Percentiles rank a stretch among this genome's conserved stretches.
phyloP scores from a whole-genome alignment of 2,797 vertebrate species.

The Buphagus erythrorhynchus region DNA sequence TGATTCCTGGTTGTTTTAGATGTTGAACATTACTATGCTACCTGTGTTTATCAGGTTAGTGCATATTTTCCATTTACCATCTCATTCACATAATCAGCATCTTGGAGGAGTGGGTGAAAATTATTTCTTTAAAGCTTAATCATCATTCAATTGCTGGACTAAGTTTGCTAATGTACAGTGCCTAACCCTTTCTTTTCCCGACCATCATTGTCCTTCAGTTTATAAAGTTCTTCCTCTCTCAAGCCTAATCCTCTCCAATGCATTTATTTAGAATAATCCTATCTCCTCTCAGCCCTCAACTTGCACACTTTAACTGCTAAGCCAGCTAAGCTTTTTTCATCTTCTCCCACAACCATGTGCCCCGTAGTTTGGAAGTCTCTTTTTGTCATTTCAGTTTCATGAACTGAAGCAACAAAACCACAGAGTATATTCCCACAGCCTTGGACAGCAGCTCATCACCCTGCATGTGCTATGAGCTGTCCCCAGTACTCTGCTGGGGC shows the following conservation, averaged over 20 bases:
- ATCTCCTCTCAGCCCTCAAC: conserved; percentile 5
- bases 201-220: not conserved
- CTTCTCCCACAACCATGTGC: not conserved
- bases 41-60: not conserved
- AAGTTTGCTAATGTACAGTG: not conserved
- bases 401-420: not conserved
- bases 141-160: not conserved
- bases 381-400: not conserved
- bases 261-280: conserved; percentile 46
- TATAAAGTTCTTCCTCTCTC: not conserved
- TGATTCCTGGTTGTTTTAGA: not conserved
- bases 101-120: not conserved
- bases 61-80: not conserved
- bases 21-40: not conserved
- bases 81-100: not conserved
- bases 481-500: accelerated
- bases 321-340: conserved; percentile 37
- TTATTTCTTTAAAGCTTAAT: not conserved
- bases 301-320: conserved; percentile 20
- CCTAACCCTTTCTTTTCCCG: not conserved
- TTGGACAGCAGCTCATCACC: not conserved
- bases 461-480: not conserved
- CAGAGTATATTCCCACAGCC: not conserved
- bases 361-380: not conserved
- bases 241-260: conserved; percentile 2